These are phyloP conservation scores for Eunapius fragilis DNA, from an alignment of 37 sponge, comb jelly and placozoan genomes.

Conservation along the genomic window DNA sequence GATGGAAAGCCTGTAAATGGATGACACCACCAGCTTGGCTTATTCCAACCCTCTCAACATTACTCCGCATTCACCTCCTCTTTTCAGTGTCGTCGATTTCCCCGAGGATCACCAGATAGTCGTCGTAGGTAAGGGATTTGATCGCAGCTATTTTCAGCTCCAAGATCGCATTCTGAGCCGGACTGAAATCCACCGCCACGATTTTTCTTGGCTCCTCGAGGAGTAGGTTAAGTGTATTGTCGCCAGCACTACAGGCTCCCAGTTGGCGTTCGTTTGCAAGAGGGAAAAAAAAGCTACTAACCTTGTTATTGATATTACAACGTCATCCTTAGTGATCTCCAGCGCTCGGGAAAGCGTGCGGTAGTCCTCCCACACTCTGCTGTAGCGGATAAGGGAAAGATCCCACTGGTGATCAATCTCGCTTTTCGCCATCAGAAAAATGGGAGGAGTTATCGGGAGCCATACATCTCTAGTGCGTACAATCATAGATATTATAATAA, in stretches of 20 bases:
- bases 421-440: background rate
- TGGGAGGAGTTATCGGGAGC: too few relatives aligned
- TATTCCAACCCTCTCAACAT: too few relatives aligned
- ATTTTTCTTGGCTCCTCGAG: conserved; percentile 46
- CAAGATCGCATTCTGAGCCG: conserved; percentile 58
- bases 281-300: background rate
- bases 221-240: conserved; percentile 50
- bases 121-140: conserved; percentile 14
- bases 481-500: too few relatives aligned
- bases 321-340: conserved; percentile 53
- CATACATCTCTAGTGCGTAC: too few relatives aligned
- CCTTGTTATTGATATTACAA: conserved; percentile 71
- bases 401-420: conserved; percentile 48
- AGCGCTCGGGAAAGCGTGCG: conserved; percentile 57
- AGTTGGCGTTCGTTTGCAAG: background rate
- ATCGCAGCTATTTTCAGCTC: conserved; percentile 69
- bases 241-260: conserved; percentile 40
- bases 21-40: too few relatives aligned
- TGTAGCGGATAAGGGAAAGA: conserved; percentile 70
- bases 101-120: conserved; percentile 52
- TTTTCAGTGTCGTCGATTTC: background rate
- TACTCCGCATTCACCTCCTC: conserved; percentile 34
- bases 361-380: conserved; percentile 82
- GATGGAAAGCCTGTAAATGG: conserved; percentile 18
- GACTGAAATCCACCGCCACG: conserved; percentile 65